These are phyloP conservation scores for Holotrichia oblita DNA, from an alignment of 1,140 invertebrate genomes.

Conservation along the genomic window DNA sequence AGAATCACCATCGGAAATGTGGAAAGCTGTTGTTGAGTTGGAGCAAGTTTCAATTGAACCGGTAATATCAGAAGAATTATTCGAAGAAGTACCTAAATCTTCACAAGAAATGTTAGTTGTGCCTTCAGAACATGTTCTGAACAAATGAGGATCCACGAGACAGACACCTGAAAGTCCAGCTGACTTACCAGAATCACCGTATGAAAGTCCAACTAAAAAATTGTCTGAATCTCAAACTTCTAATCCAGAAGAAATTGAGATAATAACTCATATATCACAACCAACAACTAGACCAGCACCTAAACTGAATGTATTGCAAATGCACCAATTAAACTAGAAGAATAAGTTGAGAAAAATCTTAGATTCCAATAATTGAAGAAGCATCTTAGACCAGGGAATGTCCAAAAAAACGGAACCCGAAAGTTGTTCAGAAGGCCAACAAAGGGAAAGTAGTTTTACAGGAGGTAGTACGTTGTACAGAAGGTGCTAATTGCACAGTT, in stretches of 20 bases:
- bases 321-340: too few species aligned
- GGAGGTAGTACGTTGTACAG: neutral
- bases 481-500: neutral
- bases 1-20: too few species aligned
- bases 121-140: neutral
- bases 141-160: neutral
- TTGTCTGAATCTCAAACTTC: slow-evolving; percentile 27
- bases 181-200: too few species aligned
- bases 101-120: too few species aligned
- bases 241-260: slow-evolving; percentile 39
- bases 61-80: too few species aligned
- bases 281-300: slow-evolving; percentile 34
- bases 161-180: too few species aligned
- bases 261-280: slow-evolving; percentile 22
- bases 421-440: neutral
- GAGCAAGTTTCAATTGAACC: too few species aligned
- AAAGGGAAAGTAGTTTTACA: slow-evolving; percentile 20
- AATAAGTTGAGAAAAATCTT: neutral
- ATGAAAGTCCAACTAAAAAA: slow-evolving; percentile 18
- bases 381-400: neutral
- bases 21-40: too few species aligned
- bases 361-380: slow-evolving; percentile 41
- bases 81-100: slow-evolving; percentile 29
- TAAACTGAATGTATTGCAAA: slow-evolving; percentile 40
- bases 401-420: neutral